Evolutionary conservation across 2,888 invertebrate species (phyloP), one percentile per base, ranked within the genome.

Genomic region (Xanthia togata): DNA sequence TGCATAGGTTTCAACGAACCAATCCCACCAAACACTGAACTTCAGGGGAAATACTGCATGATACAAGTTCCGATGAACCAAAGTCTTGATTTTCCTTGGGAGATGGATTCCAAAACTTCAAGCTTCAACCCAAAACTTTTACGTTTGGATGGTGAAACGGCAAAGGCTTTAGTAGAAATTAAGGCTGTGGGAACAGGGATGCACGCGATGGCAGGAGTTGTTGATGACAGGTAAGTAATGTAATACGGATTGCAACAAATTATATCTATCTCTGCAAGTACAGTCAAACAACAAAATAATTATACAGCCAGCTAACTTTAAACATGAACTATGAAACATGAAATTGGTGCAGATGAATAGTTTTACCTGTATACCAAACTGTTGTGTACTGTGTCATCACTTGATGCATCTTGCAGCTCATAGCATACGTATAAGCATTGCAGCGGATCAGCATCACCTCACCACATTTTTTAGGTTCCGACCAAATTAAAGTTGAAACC

Each of bases 31-130:
- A 84, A 83, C 11, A 81, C 81, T 69, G 68, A 84, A 17, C 87
- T 93, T 2, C 86, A 90, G 82, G 93, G 93, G 11, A 93, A 93
- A 79, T 93, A 91, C 71, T 94, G 95, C 59, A 85, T 92, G 53
- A 92, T 93, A 35, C 62, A 55, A 2, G 84, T 92, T 4, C 91
- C 92, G 0, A 8, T 90, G 50, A 71, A 82, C 17, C 92, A 91
- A 81, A 87, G 73, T 31, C 82, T 84, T 4, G 12, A 78, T 2
- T 60, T 87, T 20, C 88, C 88, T 11, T 72, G 35, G 79, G 77
- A 67, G 1, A 55, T 60, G 53, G 17, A 35, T 31, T 3, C 9
- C 0, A 35, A 57, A 17, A 3, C 38, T 31, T 60, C 68, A 6
- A 78, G 65, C 70, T 82, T 87, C 26, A 79, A 87, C 71, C 85